Conservation (phyloP, 37 sponge, comb jelly and placozoan species). For the Tethya wilhelma region DNA sequence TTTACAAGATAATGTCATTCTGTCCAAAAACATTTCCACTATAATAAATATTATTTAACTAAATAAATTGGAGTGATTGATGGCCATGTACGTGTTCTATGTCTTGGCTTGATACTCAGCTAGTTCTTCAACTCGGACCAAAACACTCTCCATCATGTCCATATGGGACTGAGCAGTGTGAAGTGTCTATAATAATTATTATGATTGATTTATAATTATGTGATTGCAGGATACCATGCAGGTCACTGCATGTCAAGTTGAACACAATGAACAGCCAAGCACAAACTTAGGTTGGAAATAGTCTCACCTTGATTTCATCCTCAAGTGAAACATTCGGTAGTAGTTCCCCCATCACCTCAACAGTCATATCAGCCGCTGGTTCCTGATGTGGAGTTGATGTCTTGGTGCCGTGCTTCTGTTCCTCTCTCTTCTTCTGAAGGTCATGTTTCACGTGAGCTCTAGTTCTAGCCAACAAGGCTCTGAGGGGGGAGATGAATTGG, state of each 20-base stretch:
- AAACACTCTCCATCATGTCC: slow-evolving; percentile 68
- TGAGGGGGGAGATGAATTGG: slow-evolving; percentile 36
- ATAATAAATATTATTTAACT: background rate
- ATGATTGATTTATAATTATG: too few species aligned
- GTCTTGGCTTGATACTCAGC: background rate
- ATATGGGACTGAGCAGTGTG: slow-evolving; percentile 23
- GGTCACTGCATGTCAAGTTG: background rate
- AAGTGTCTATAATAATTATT: slow-evolving; percentile 25
- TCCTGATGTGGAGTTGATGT: background rate
- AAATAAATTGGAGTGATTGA: background rate
- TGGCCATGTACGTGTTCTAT: too few species aligned
- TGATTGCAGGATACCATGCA: too few species aligned
- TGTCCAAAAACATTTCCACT: background rate
- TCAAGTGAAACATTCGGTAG: slow-evolving; percentile 38
- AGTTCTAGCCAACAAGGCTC: slow-evolving; percentile 6
- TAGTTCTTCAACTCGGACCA: slow-evolving; percentile 67
- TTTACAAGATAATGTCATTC: background rate
- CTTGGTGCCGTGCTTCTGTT: background rate
- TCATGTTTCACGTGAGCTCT: slow-evolving; percentile 16
- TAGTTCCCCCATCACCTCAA: slow-evolving; percentile 35
- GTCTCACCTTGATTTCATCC: slow-evolving; percentile 35
- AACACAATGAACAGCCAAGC: background rate
- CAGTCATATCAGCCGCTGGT: slow-evolving; percentile 32
- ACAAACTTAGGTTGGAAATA: too few species aligned
- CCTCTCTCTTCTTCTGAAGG: background rate